These are phyloP conservation scores for Chionomys nivalis DNA, from an alignment of 2,113 vertebrate species.

Conservation along the genomic window DNA sequence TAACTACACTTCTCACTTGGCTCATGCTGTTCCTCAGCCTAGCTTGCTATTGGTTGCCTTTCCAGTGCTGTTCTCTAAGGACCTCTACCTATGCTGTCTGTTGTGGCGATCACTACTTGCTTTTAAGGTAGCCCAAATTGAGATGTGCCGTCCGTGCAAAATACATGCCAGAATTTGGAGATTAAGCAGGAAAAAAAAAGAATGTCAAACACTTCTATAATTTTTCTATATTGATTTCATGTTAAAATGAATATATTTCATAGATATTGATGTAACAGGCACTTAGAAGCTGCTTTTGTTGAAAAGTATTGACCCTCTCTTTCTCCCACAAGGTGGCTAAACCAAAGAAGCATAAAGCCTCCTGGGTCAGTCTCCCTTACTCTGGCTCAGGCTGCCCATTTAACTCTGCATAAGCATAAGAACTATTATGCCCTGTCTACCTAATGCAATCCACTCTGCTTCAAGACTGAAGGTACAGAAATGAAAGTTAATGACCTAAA, in stretches of 20 bases:
- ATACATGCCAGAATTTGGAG: constrained; percentile 8
- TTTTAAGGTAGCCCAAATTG: background rate
- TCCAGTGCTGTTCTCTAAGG: background rate
- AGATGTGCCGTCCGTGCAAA: background rate
- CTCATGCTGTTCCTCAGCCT: background rate
- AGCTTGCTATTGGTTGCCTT: background rate
- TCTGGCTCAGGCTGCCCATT: background rate
- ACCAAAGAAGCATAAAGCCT: background rate
- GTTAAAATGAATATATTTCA: constrained; percentile 43
- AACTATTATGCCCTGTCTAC: background rate
- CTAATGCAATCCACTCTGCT: background rate
- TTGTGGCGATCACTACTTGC: background rate
- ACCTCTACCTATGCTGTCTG: background rate
- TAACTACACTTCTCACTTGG: background rate
- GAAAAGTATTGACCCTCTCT: background rate
- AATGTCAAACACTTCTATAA: background rate
- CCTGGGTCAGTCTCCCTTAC: background rate
- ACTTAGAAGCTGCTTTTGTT: background rate
- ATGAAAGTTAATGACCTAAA: background rate
- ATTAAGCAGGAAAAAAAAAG: background rate
- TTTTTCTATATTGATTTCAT: constrained; percentile 34
- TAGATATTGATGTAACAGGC: background rate
- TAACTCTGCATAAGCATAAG: background rate
- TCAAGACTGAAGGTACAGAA: background rate
- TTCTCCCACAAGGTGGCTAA: background rate